Evolutionary conservation across 2,797 vertebrate species (phyloP).

Genomic region (Sebastes hubbsi): DNA sequence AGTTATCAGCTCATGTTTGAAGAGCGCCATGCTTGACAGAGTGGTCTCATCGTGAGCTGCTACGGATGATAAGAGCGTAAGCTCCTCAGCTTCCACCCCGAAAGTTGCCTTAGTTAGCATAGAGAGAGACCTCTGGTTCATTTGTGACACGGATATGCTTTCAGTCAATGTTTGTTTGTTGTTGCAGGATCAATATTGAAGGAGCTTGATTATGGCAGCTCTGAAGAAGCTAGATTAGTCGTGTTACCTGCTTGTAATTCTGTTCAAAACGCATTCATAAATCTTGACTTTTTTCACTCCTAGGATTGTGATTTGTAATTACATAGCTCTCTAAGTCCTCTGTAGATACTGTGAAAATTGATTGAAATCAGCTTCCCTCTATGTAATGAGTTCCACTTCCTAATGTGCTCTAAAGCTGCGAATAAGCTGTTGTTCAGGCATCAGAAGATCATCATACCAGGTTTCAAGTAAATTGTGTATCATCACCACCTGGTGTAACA

Average conservation of each 20-base stretch:
- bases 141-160: constrained; percentile 53
- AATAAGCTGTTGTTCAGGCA: constrained; percentile 27
- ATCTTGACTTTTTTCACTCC: background rate
- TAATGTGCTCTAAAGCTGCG: constrained; percentile 19
- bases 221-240: constrained; percentile 33
- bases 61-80: constrained; percentile 55
- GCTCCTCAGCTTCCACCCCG: constrained; percentile 30
- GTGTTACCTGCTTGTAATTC: constrained; percentile 46
- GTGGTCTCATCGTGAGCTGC: constrained; percentile 57
- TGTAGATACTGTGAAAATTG: constrained; percentile 11
- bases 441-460: constrained; percentile 4
- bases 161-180: constrained; percentile 59
- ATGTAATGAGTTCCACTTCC: constrained; percentile 9
- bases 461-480: constrained; percentile 15
- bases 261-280: constrained; percentile 26
- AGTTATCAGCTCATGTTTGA: constrained; percentile 77
- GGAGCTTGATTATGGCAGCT: constrained; percentile 25
- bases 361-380: constrained; percentile 26
- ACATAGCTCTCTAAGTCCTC: background rate
- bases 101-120: constrained; percentile 22
- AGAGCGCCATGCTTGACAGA: constrained; percentile 63
- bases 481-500: constrained; percentile 30
- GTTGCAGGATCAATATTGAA: constrained; percentile 59
- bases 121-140: constrained; percentile 54
- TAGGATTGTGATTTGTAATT: constrained; percentile 27